Base-by-base conservation (phyloP, 2,797 vertebrate genomes). In the Pantherophis vulpinus region DNA sequence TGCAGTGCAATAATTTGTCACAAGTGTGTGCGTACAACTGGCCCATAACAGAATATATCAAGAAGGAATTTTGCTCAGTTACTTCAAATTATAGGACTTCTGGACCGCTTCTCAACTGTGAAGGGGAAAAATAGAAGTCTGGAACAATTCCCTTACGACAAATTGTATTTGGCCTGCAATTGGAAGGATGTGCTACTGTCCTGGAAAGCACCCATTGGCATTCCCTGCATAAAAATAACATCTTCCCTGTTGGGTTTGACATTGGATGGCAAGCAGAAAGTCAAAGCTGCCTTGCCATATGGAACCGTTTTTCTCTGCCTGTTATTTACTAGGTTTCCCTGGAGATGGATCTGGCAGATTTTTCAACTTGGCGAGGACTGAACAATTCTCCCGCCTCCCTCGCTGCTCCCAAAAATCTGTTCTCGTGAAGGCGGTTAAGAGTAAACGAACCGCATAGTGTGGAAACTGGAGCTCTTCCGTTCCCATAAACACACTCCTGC, bases 221-320 rank as follows among this genome's bases (percentile, higher is more conserved):
- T 25, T 59, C 74, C 91, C 83, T 47, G 10, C 27, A 8, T 58
- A 16, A 59, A 59, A 87, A 95, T 89, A 90, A 95, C 95, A 94
- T 91, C 91, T 96, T 96, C 95, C 60, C 95, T 94, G 55, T 91
- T 60, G 95, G 93, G 93, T 55, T 59, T 94, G 94, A 94, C 95
- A 92, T 88, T 93, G 60, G 94, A 94, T 2, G 93, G 95, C 93
- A 90, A 94, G 87, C 95, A 4, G 3, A 91, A 95, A 59, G 94
- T n/a, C 0, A 91, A 27, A 89, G 95, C 95, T 96, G 95, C 63
- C n/a, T 90, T 63, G 96, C 95, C 96, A 74, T 93, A 96, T 96
- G 97, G 95, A 96, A 92, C 16, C 2, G 9, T 23, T 29, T 74
- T 93, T 47, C 91, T 13, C 54, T 91, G 86, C 88, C 11, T 90